phyloP scores from a whole-genome alignment of 92 coral and sea anemone genomes.

The Paragorgia papillata region DNA sequence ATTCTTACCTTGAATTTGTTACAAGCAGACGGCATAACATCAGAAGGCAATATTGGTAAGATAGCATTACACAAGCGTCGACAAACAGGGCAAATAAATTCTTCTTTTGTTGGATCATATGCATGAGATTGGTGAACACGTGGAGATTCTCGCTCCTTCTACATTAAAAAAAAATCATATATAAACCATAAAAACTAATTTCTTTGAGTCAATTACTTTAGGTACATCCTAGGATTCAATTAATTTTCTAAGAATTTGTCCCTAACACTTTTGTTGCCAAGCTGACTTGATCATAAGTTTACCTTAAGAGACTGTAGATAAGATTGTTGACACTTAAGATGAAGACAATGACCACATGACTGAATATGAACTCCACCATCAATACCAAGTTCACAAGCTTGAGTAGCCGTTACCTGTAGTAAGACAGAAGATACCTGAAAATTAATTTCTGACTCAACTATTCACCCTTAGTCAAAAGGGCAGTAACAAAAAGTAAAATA shows the following conservation, averaged over 20 bases:
- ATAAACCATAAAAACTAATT: too few relatives aligned
- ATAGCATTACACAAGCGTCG: slow-evolving; percentile 89
- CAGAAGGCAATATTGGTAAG: slow-evolving; percentile 80
- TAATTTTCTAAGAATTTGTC: too few relatives aligned
- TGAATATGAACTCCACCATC: slow-evolving; percentile 98
- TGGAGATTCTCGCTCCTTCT: not conserved
- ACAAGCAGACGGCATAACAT: slow-evolving; percentile 58
- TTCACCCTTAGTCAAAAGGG: too few relatives aligned
- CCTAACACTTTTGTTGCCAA: too few relatives aligned
- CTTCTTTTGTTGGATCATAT: slow-evolving; percentile 78
- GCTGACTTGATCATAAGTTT: too few relatives aligned
- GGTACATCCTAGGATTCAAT: too few relatives aligned
- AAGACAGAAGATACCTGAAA: not conserved
- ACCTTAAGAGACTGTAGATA: slow-evolving; percentile 93
- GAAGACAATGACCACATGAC: slow-evolving; percentile 94
- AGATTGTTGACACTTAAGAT: slow-evolving; percentile 91
- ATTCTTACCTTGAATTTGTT: slow-evolving; percentile 57
- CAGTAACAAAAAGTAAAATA: not conserved
- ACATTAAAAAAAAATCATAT: not conserved
- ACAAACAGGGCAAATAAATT: slow-evolving; percentile 94
- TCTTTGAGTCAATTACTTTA: too few relatives aligned
- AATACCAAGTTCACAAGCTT: slow-evolving; percentile 75
- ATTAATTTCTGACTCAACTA: too few relatives aligned
- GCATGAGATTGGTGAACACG: slow-evolving; percentile 12
- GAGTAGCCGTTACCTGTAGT: slow-evolving; percentile 70